Base-by-base conservation (phyloP, 2,113 vertebrate species). In the Anser brachyrhynchus region DNA sequence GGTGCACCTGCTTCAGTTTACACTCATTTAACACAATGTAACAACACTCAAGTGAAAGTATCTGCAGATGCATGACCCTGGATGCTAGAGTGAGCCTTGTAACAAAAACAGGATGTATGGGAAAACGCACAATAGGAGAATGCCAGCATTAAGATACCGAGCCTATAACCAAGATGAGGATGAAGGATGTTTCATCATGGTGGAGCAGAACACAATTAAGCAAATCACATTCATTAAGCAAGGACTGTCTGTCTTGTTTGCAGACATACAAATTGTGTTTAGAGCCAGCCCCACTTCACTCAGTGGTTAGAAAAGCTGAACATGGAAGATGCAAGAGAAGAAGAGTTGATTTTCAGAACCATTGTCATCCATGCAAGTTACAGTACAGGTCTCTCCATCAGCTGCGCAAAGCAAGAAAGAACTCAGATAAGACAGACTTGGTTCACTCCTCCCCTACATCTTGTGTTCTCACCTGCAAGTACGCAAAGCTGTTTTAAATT, bases 281-380 rank as follows among this genome's bases (percentile, higher is more conserved):
- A 11, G 19, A 66, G 44, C 22, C 0, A 0, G 39, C n/a, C 22
- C 57, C 3, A 0, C 20, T 35, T 71, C 26, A 4, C 31, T 51
- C 7, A 8, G 26, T 8, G 13, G 11, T n/a, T 8, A n/a, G 72
- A 33, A 54, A 61, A 61, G 62, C 46, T 37, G 37, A 6, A 22
- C 5, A 1, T 2, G 6, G 41, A 57, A 52, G 23, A 19, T 0
- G 3, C 13, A 31, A n/a, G 64, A 65, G 25, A 21, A 49, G 44
- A 75, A 22, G 11, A 13, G 13, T 58, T 11, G 23, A 19, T 23
- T 52, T 62, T 74, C 62, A 64, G 35, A 39, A 21, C 6, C 5
- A 7, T 3, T 0, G 0, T 0, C 2, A 25, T 33, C 25, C 2
- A 6, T 31, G 43, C 10, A 31, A 44, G 41, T 8, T 49, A 5